Evolutionary conservation across 2,888 invertebrate genomes (phyloP).

Genomic region (Drymonia ruficornis): DNA sequence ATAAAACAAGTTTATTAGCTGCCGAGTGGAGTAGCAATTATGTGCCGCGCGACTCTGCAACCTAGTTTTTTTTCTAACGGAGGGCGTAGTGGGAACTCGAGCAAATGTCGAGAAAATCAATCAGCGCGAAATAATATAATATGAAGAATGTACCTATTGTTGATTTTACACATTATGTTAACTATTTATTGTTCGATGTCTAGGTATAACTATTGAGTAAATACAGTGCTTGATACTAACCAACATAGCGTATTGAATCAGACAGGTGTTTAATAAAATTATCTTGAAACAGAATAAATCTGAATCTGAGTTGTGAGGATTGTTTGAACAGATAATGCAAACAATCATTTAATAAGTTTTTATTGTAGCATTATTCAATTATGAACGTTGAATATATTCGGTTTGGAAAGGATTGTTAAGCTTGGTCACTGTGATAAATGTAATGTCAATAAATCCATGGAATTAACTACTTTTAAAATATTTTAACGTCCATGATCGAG

Average conservation of each 20-base stretch:
- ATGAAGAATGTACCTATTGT: no score
- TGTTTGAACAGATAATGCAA: slow-evolving; percentile 18
- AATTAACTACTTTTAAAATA: no score
- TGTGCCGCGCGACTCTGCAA: slow-evolving; percentile 42
- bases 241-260: neutral
- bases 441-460: neutral
- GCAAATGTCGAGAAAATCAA: slow-evolving; percentile 75
- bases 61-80: slow-evolving; percentile 46
- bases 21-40: slow-evolving; percentile 54
- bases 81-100: slow-evolving; percentile 62
- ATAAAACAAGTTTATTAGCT: slow-evolving; percentile 70
- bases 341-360: neutral
- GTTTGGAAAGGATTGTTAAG: neutral
- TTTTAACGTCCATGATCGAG: no score
- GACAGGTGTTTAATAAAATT: slow-evolving; percentile 21
- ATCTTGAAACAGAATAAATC: slow-evolving; percentile 12
- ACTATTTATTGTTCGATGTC: slow-evolving; percentile 9
- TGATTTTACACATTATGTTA: slow-evolving; percentile 17
- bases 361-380: neutral
- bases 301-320: slow-evolving; percentile 9
- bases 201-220: slow-evolving; percentile 11
- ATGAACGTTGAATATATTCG: neutral
- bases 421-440: neutral
- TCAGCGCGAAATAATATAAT: slow-evolving; percentile 47
- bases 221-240: neutral